phyloP scores from a whole-genome alignment of 2,113 vertebrate species.

The Carassius auratus region DNA sequence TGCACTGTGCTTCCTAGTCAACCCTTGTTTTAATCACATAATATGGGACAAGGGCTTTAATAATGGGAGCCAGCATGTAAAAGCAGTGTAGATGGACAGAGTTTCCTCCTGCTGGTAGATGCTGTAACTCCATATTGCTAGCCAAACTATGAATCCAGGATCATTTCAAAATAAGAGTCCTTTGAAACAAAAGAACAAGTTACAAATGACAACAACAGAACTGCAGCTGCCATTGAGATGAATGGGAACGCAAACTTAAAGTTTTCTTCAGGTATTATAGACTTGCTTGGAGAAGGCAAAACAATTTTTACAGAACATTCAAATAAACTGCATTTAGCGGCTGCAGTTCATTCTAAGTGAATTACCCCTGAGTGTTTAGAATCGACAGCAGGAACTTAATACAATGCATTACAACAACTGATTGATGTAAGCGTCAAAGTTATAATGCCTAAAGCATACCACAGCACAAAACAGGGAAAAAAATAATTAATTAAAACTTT shows the following conservation, averaged over 20 bases:
- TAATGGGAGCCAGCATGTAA: not conserved
- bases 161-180: not conserved
- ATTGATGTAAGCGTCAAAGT: constrained; percentile 26
- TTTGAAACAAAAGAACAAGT: not conserved
- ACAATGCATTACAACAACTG: not conserved
- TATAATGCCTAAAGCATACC: constrained; percentile 27
- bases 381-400: constrained; percentile 26
- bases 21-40: not conserved
- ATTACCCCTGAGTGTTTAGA: constrained; percentile 24
- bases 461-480: constrained; percentile 7
- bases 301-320: not conserved
- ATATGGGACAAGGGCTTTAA: not conserved
- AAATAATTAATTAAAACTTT: constrained; percentile 3
- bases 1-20: too few species aligned
- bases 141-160: not conserved
- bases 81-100: not conserved
- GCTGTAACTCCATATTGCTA: not conserved
- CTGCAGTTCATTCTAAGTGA: not conserved
- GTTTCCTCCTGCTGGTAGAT: not conserved
- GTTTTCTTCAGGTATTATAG: constrained; percentile 4
- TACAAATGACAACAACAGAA: not conserved
- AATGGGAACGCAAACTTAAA: not conserved
- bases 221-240: not conserved
- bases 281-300: not conserved
- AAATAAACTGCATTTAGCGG: not conserved